A percentile compares a stretch with the other conserved stretches of the same genome.
Conservation (phyloP, 2,888 invertebrate species). For the Lithosia quadra region DNA sequence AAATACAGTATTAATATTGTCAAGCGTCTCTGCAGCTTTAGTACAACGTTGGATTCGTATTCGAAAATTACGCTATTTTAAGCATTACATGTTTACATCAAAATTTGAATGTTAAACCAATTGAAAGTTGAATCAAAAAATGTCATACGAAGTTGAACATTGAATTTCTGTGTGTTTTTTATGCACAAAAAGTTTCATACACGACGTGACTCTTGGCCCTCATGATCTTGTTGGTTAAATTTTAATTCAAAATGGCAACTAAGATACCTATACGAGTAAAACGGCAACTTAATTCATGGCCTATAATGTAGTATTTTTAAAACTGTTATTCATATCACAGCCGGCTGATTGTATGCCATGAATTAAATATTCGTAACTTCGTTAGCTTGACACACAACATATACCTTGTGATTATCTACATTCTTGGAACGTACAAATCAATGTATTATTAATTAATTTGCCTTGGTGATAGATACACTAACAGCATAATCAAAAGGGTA, state of each 20-base stretch:
- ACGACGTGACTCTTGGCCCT: neutral
- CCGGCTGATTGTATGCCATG: neutral
- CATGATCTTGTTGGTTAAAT: neutral
- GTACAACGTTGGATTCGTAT: too few relatives aligned
- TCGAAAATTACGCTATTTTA: too few relatives aligned
- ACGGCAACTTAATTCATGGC: neutral
- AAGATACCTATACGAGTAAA: too few relatives aligned
- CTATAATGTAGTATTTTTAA: neutral
- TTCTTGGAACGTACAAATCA: neutral
- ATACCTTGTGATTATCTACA: neutral
- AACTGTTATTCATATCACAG: neutral
- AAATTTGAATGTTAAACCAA: neutral
- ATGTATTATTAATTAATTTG: neutral
- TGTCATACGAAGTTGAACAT: neutral
- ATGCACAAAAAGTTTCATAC: too few relatives aligned
- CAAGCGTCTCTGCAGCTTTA: too few relatives aligned
- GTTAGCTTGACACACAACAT: neutral
- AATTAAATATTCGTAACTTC: neutral
- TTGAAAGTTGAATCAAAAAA: neutral
- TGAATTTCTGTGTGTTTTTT: neutral
- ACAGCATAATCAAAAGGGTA: too few relatives aligned
- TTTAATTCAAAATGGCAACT: neutral
- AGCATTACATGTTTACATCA: too few relatives aligned
- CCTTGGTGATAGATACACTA: neutral
- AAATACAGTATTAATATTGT: too few relatives aligned